These are phyloP conservation scores for Antheraea assamensis DNA, from an alignment of 2,888 invertebrate genomes.

Conservation along the genomic window DNA sequence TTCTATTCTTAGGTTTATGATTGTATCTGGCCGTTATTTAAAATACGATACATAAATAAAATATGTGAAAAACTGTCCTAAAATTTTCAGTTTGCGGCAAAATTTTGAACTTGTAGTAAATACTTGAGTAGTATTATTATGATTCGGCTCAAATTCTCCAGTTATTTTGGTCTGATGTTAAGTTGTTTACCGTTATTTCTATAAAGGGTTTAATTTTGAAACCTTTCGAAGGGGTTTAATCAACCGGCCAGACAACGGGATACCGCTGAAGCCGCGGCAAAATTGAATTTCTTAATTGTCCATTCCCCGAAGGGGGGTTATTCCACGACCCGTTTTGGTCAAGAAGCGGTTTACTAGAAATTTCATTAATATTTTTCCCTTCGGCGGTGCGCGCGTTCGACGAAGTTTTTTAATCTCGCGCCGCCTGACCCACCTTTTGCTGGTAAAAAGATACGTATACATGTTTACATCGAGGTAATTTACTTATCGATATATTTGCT, in stretches of 20 bases:
- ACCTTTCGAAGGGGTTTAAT: slow-evolving; percentile 13
- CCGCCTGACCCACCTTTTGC: slow-evolving; percentile 4
- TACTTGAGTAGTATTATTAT: background rate
- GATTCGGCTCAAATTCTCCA: background rate
- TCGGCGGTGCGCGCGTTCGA: slow-evolving; percentile 48
- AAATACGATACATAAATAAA: background rate
- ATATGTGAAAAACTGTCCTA: no score
- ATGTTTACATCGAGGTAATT: slow-evolving; percentile 2
- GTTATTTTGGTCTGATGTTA: background rate
- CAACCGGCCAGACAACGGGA: background rate
- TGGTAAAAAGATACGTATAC: background rate
- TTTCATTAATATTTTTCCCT: slow-evolving; percentile 71
- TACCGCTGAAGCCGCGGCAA: slow-evolving; percentile 17
- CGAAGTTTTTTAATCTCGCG: slow-evolving; percentile 75
- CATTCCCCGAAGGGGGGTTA: slow-evolving; percentile 36
- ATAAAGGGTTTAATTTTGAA: slow-evolving; percentile 2
- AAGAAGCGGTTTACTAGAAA: slow-evolving; percentile 56
- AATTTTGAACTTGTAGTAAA: background rate
- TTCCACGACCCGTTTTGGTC: slow-evolving; percentile 60
- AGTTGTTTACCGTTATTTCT: background rate
- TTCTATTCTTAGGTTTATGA: background rate
- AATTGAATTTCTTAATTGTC: slow-evolving; percentile 24
- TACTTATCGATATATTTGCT: slow-evolving; percentile 5
- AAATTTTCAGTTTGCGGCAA: background rate
- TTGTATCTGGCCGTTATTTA: background rate